Conservation (phyloP, 2,113 vertebrate species). For the Edolisoma coerulescens region DNA sequence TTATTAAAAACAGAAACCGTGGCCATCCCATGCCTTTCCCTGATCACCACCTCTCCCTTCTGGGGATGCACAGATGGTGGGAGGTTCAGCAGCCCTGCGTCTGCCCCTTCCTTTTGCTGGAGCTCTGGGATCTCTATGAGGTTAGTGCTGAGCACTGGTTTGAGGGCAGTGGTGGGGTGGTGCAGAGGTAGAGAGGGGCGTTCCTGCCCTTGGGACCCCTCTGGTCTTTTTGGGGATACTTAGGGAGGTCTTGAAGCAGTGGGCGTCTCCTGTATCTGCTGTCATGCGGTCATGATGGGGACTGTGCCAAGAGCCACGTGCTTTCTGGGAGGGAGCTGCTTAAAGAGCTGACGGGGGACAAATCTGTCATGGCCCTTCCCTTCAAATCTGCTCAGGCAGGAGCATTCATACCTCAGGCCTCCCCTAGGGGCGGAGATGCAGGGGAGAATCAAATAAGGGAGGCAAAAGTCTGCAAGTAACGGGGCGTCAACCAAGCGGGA, state of each 20-base stretch:
- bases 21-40: not conserved
- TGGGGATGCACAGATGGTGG: not conserved
- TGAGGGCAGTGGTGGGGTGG: not conserved
- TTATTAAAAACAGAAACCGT: not conserved
- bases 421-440: not conserved
- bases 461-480: not conserved
- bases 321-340: not conserved
- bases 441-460: not conserved
- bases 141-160: not conserved
- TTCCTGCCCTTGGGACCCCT: not conserved
- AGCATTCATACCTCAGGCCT: not conserved
- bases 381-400: not conserved
- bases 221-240: not conserved
- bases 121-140: not conserved
- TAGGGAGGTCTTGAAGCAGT: not conserved
- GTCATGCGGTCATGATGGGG: not conserved
- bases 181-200: not conserved
- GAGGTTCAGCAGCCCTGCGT: not conserved
- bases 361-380: not conserved
- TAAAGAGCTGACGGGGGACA: not conserved
- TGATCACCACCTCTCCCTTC: not conserved
- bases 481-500: accelerated
- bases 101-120: not conserved
- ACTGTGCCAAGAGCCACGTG: not conserved
- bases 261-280: not conserved